Evolutionary conservation across 1,140 invertebrate genomes (phyloP), one percentile per base, ranked within the genome.

Genomic region (Apis laboriosa): DNA sequence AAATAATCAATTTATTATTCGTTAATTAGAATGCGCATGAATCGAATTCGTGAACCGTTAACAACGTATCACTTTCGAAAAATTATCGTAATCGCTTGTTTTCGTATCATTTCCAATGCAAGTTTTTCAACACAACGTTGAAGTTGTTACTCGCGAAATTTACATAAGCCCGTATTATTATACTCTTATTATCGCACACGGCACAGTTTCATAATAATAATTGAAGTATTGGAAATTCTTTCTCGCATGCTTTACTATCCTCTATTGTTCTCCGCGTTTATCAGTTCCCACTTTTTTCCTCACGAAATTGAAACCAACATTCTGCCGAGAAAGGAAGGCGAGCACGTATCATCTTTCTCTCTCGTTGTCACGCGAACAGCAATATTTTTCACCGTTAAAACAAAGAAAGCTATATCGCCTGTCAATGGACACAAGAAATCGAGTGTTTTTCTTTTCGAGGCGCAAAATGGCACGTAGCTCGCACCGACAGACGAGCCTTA

Each of bases 81-180:
- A 79, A 34, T 64, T 84, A 53, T 56, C 17, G 64, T 9, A 34
- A 84, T 66, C 66, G 15, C 61, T 53, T 34, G 74, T 71, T 51
- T 82, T 77, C 77, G 51, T 67, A 63, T 24, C 64, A 61, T 64
- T 56, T 76, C 51, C 60, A 63, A 34, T 34, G 28, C 58, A 76
- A 71, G 71, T 24, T 71, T 83, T 51, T 63, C 72, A 63, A 49
- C 76, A 76, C 51, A 55, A 51, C 71, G 66, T 34, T 71, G 55
- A 28, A 28, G 63, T 77, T 53, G 63, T 77, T 53, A 72, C 64
- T 58, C 58, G 77, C 60, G 77, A 55, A 84, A 87, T 86, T 76
- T 64, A 80, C 34, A 34, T 34, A 34, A 3, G 3, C 56, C 80
- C 73, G 56, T n/a, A 56, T 53, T 73, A 70, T 85, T 78, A 71